These are phyloP conservation scores for Ovis aries DNA, from an alignment of 2,113 vertebrate genomes.

Conservation along the genomic window ARS-UI_Ramb_v3.0 NC_056076.1:24117501-24118000, in stretches of 20 bases:
- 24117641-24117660: background rate
- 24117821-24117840: background rate
- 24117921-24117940: background rate
- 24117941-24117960: background rate
- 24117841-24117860: background rate
- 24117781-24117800: background rate
- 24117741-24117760: background rate
- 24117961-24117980: background rate
- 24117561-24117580: background rate
- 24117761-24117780: background rate
- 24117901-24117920: background rate
- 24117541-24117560: slow-evolving; percentile 6
- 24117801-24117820: background rate
- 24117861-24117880: background rate
- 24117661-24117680: slow-evolving; percentile 1
- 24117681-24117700: background rate
- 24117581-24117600: slow-evolving; percentile 10
- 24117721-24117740: background rate
- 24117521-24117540: slow-evolving; percentile 48
- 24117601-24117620: slow-evolving; percentile 22
- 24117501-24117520: slow-evolving; percentile 47
- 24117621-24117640: background rate
- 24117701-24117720: background rate
- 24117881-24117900: background rate
- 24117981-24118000: background rate